A percentile compares a stretch with the other conserved stretches of the same genome.
Conservation (phyloP, 2,113 vertebrate genomes). For the Cochlearius cochlearius region DNA sequence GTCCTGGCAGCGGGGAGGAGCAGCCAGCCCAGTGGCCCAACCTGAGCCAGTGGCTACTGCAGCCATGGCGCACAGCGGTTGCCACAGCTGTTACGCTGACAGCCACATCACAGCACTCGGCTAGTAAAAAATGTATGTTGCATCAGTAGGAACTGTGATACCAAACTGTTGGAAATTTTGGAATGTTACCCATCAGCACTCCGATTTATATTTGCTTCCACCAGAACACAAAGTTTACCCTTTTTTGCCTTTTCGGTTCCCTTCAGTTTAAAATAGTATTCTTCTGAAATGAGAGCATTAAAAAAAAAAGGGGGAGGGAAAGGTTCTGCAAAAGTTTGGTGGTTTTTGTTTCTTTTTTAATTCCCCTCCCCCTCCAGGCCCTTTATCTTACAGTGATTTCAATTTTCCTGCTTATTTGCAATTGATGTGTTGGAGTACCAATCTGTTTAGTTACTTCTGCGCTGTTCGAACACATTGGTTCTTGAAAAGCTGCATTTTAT, state of each 20-base stretch:
- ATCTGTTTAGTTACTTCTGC: not conserved
- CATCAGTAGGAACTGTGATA: not conserved
- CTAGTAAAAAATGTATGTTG: not conserved
- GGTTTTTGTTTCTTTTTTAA: no score
- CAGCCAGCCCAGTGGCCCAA: not conserved
- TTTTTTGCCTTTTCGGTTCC: not conserved
- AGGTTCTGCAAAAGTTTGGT: not conserved
- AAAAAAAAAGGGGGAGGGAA: no score
- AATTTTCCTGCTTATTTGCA: not conserved
- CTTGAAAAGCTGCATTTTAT: not conserved
- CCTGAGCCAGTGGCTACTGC: not conserved
- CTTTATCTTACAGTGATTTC: not conserved
- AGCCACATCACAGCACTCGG: not conserved
- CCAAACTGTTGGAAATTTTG: not conserved
- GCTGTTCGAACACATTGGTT: not conserved
- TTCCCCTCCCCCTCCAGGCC: accelerated
- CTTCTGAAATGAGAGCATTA: not conserved
- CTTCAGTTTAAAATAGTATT: not conserved
- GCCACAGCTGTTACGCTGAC: not conserved
- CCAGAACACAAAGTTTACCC: not conserved
- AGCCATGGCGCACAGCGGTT: not conserved
- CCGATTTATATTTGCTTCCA: not conserved
- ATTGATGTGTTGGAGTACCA: accelerated
- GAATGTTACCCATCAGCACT: not conserved
- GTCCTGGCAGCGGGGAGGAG: not conserved